Evolutionary conservation across 1,140 invertebrate genomes (phyloP), one percentile per base, ranked within the genome.

Genomic region (Leptinotarsa defecta): DNA sequence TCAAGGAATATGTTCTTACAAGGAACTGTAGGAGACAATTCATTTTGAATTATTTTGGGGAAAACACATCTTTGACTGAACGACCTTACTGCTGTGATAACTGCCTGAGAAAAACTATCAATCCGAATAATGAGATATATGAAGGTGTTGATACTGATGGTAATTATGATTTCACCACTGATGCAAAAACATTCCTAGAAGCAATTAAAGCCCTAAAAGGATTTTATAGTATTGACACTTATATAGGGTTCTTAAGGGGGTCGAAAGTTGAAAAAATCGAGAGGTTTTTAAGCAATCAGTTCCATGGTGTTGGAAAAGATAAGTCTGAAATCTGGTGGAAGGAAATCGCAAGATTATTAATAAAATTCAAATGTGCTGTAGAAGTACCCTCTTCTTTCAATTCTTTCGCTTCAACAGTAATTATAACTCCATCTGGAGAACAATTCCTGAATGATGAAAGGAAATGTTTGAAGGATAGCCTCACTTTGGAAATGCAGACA

Each of bases 11-110:
- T 82, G 79, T 92, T 19, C 80, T 84, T 48, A 86, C 86, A 1
- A 22, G 48, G 0, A 74, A 78, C 6, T 85, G 84, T 76, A 71
- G 83, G 73, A 80, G 92, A 68, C 84, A 87, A 77, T 84, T 88
- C 27, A 85, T 92, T 64, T 82, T 92, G 19, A 84, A 86, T 15
- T 90, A 92, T 84, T 92, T 92, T 86, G 88, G 89, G 72, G 86
- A 85, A 68, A 79, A 77, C 6, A 57, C 27, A 43, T 57, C 15
- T 57, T 73, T 75, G 63, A 57, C 76, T 57, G 20, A 34, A 1
- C 77, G 74, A 22, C 74, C 83, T 68, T 85, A 88, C 73, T 93
- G 92, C 81, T 93, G 92, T 86, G 92, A 93, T 85, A 92, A 91
- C 81, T 93, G 92, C 83, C 86, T 84, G 22, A 57, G 0, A 17